Conservation (phyloP, 2,113 vertebrate genomes). For the Zootoca vivipara region DNA sequence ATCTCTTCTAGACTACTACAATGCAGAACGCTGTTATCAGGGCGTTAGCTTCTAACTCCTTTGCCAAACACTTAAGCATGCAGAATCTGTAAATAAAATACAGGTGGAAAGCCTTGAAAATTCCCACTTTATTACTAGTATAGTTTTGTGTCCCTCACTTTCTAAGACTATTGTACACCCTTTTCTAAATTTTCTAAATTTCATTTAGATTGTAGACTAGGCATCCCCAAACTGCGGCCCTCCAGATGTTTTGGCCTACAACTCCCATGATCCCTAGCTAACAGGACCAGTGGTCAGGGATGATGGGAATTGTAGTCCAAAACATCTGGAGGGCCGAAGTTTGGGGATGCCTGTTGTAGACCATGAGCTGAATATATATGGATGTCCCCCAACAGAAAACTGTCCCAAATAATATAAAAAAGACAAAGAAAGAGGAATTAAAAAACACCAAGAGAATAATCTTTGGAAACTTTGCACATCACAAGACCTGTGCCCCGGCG, state of each 20-base stretch:
- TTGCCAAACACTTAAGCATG: not conserved
- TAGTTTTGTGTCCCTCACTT: not conserved
- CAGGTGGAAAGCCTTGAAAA: not conserved
- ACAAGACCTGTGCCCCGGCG: not conserved
- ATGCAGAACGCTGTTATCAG: not conserved
- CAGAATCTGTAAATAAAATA: not conserved
- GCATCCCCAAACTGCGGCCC: too few relatives aligned
- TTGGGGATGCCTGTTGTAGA: too few relatives aligned
- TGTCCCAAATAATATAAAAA: not conserved
- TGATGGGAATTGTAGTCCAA: too few relatives aligned
- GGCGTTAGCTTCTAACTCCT: not conserved
- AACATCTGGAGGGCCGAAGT: too few relatives aligned
- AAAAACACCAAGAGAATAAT: too few relatives aligned
- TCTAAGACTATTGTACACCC: not conserved
- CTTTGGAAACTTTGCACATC: not conserved
- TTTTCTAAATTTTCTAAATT: not conserved
- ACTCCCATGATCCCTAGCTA: too few relatives aligned
- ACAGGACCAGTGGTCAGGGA: too few relatives aligned
- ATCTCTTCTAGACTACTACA: not conserved
- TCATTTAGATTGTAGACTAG: not conserved
- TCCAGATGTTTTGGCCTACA: too few relatives aligned
- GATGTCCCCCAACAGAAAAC: not conserved
- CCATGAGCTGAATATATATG: not conserved
- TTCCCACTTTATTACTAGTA: not conserved
- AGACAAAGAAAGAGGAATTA: not conserved